A percentile compares a stretch with the other conserved stretches of the same genome.
Evolutionary conservation across 2,113 vertebrate species (phyloP).

Genomic region (Eublepharis macularius): DNA sequence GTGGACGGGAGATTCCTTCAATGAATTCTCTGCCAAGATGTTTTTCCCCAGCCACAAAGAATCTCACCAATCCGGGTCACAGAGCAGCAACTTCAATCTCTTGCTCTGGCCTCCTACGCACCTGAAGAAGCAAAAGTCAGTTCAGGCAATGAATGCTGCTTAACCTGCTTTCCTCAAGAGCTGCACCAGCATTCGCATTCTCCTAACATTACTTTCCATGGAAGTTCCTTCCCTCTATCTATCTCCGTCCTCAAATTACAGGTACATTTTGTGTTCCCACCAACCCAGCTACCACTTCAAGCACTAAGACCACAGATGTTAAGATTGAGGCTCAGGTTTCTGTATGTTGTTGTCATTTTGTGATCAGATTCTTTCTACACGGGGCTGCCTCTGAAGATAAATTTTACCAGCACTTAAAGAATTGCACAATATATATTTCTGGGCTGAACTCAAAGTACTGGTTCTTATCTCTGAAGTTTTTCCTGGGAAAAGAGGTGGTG

Average conservation of each 20-base stretch:
- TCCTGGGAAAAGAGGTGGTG: too few species aligned
- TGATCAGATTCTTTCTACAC: too few species aligned
- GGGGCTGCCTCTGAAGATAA: too few species aligned
- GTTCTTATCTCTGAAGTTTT: too few species aligned
- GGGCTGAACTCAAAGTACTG: too few species aligned
- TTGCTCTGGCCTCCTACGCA: neutral
- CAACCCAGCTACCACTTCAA: neutral
- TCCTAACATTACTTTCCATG: neutral
- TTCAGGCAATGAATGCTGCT: neutral
- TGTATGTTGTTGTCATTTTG: too few species aligned
- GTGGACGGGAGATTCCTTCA: neutral
- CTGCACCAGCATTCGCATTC: neutral
- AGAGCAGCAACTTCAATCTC: neutral
- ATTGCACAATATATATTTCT: too few species aligned
- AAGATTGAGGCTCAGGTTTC: neutral
- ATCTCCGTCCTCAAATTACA: neutral
- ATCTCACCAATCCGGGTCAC: neutral
- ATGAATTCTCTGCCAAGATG: neutral
- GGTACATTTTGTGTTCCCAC: accelerated
- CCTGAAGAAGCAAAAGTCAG: accelerated
- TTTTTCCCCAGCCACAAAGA: neutral
- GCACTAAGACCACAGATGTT: neutral
- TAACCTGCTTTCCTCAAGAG: neutral
- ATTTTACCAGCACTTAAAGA: too few species aligned
- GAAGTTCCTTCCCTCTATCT: neutral